Evolutionary conservation across 2,888 invertebrate genomes (phyloP), one percentile per base, ranked within the genome.

Genomic region (Plagiodera versicolora): DNA sequence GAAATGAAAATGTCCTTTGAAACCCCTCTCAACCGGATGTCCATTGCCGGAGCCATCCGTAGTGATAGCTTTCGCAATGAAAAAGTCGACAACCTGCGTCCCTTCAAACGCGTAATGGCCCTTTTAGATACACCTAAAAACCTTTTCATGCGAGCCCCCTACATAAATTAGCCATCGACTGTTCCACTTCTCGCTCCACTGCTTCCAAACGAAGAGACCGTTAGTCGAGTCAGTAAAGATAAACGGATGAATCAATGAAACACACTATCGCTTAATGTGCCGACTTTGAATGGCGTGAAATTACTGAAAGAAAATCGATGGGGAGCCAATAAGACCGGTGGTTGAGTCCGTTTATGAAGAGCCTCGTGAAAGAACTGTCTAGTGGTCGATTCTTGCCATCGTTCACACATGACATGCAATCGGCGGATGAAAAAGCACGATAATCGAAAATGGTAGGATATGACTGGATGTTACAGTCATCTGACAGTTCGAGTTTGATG

Each of bases 231-330:
- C 24, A 24, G 24, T 63, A 61, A 71, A 74, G 73, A 75, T 74
- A 74, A 74, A 72, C 72, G 75, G 24, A 24, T 24, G 24, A 74
- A 68, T 67, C 73, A 72, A 67, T 74, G 73, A 71, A 72, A 72
- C 73, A 72, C 72, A 70, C 72, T 71, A 72, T 70, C 73, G 73
- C 69, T 73, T 72, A 75, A 74, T 73, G 74, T 72, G 72, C 72
- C 69, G 64, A 67, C 70, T 71, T 70, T 67, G 74, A 74, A 73
- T 69, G 72, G 76, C 76, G 76, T 75, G 74, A 76, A 76, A 76
- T 76, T 76, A 58, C 61, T 11, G 24, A 20, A 39, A 52, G 20
- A 20, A 35, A 39, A 52, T 52, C 24, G 52, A 18, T 2, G 39
- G 14, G 39, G 8, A 52, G 14, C 16, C 19, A 52, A 39, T 39